These are phyloP conservation scores for Charadrius vociferus DNA, from an alignment of 2,113 vertebrate genomes.

Conservation along the genomic window DNA sequence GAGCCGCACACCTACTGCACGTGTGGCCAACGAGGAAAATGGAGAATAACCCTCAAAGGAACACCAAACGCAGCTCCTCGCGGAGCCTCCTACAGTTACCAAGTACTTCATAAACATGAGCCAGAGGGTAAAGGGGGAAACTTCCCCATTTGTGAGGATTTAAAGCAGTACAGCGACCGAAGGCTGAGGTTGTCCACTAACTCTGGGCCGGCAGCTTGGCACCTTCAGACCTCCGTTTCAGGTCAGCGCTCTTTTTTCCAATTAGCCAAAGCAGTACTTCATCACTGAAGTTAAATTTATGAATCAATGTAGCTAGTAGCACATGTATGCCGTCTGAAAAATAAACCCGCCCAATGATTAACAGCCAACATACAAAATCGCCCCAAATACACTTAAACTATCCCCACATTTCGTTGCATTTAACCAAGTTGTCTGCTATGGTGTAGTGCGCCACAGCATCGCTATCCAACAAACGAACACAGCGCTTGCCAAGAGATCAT, in stretches of 20 bases:
- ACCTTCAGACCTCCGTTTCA: background rate
- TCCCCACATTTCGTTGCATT: rapidly evolving
- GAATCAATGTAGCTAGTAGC: rapidly evolving
- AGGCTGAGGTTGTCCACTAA: rapidly evolving
- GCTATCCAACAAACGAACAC: rapidly evolving
- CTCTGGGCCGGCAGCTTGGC: background rate
- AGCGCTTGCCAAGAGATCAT: background rate
- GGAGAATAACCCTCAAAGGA: background rate
- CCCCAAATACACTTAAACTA: background rate
- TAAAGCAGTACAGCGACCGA: background rate
- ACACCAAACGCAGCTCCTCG: background rate
- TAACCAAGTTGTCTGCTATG: background rate
- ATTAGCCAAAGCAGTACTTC: background rate
- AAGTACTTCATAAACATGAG: background rate
- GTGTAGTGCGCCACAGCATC: background rate
- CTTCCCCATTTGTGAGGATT: background rate
- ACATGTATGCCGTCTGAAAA: rapidly evolving
- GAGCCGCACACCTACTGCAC: rapidly evolving
- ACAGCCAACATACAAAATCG: rapidly evolving
- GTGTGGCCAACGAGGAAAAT: background rate
- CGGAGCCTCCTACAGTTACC: rapidly evolving
- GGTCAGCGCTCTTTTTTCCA: background rate
- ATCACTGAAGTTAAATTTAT: rapidly evolving
- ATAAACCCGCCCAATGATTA: rapidly evolving
- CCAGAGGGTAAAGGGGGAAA: background rate